Evolutionary conservation across 1,140 invertebrate species (phyloP).

Genomic region (Sogatella furcifera): DNA sequence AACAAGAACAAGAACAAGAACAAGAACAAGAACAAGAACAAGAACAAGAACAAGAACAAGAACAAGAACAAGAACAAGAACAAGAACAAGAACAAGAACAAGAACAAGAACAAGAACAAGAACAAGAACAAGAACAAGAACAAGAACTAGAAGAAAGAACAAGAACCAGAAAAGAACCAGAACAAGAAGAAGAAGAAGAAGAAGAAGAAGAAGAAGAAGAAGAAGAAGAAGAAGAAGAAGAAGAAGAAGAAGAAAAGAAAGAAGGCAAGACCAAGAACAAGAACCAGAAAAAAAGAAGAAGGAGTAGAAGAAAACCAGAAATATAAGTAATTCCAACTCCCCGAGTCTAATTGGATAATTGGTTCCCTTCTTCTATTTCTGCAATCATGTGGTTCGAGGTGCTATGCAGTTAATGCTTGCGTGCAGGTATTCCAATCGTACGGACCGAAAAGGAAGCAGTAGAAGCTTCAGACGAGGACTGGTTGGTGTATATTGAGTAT

Average conservation of each 20-base stretch:
- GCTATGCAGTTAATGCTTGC: neutral
- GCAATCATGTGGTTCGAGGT: neutral
- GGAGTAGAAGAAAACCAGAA: too few relatives aligned
- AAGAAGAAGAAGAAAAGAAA: neutral
- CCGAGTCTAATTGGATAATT: neutral
- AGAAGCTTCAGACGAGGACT: too few relatives aligned
- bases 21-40: neutral
- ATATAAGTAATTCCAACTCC: neutral
- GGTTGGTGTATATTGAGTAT: too few relatives aligned
- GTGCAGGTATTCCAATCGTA: neutral
- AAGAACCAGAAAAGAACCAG: neutral
- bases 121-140: neutral
- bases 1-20: neutral
- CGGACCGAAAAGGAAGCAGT: too few relatives aligned
- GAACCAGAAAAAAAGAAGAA: neutral
- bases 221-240: neutral
- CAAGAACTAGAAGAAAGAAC: neutral
- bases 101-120: neutral
- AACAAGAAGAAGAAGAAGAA: conserved; percentile 3
- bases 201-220: neutral
- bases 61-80: too few relatives aligned
- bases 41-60: neutral
- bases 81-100: neutral
- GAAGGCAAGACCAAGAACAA: neutral
- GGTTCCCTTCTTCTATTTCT: neutral